Evolutionary conservation across 2,888 invertebrate species (phyloP), one percentile per base, ranked within the genome.

Genomic region (Hemicrepidius hirtus): DNA sequence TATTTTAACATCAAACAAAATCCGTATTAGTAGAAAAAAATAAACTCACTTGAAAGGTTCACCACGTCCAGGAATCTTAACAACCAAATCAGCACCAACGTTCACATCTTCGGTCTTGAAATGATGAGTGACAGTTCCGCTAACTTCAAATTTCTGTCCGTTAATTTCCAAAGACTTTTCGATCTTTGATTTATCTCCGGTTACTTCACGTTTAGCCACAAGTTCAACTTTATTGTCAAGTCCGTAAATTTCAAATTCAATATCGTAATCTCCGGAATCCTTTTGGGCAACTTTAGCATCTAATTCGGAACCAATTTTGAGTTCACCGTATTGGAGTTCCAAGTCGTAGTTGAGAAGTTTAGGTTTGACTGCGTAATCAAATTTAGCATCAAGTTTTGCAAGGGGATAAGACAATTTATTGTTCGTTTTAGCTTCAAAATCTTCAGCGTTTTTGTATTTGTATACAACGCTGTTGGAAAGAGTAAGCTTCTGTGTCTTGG

Each of bases 111-210:
- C 88, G 0, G 88, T 86, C 77, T 88, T 88, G 3, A 87, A 83
- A 63, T 87, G 89, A 80, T 92, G 91, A 0, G 87, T 85, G 0
- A 92, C 85, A 0, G 88, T 88, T 57, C 92, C 91, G 28, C 90
- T 89, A 0, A 92, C 84, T 79, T 91, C 90, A 79, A 92, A 90
- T 80, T 90, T 92, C 62, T 90, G 91, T 10, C 91, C 88, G 53
- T 90, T 90, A 13, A 93, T 77, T 3, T 88, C 87, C 7, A 94
- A 72, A 40, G 88, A 88, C 79, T 92, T 90, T 46, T 89, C 88
- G 46, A 91, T 88, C 81, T 92, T 92, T 0, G 91, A 91, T 80
- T 91, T 91, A 32, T 89, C 84, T 0, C 88, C 89, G 0, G 89
- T 82, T 1, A 91, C 87, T 46, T 90, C 89, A 16, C 92, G 88